Evolutionary conservation across 2,797 vertebrate species (phyloP), one percentile per base, ranked within the genome.

Genomic region (Enteromius radiatus): DNA sequence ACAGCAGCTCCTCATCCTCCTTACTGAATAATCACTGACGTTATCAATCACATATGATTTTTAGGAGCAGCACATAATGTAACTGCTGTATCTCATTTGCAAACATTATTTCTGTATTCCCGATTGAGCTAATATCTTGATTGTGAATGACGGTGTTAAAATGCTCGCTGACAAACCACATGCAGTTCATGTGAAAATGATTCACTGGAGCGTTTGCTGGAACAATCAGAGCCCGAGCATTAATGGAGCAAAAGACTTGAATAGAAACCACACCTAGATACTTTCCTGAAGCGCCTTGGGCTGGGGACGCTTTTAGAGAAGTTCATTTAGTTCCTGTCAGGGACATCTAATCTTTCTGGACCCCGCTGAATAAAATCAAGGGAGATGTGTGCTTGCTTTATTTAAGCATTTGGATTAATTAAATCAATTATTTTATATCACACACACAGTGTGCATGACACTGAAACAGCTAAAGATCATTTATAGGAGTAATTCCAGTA

Each of bases 1-100:
- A 73, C 23, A 77, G 71, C 6, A 74, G 71, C 70, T 73, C 47
- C 49, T 78, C 67, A 0, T 86, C 77, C 1, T 85, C 78, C 4
- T 28, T 61, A 61, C 1, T 15, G 23, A 1, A 61, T 61, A 61
- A 61, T 28, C 12, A 28, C 15, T 41, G 10, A 49, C 4, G 2
- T 54, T 54, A 74, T 36, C 10, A 38, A 17, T 41, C n/a, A 14
- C 17, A 28, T 36, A 41, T 41, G 61, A 78, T 33, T 49, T 65
- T 4, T 10, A 45, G 26, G n/a, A 65, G 61, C 12, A 36, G 21
- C 56, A 59, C 3, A 23, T n/a, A 49, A 23, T 65, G n/a, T 0
- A 78, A 64, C 12, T 3, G 17, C 28, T 78, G 28, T n/a, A 4
- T 33, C 17, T 41, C 38, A 10, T 41, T 41, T 41, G 8, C 36